Evolutionary conservation across 2,797 vertebrate species (phyloP).

Genomic region (Gorsachius magnificus): DNA sequence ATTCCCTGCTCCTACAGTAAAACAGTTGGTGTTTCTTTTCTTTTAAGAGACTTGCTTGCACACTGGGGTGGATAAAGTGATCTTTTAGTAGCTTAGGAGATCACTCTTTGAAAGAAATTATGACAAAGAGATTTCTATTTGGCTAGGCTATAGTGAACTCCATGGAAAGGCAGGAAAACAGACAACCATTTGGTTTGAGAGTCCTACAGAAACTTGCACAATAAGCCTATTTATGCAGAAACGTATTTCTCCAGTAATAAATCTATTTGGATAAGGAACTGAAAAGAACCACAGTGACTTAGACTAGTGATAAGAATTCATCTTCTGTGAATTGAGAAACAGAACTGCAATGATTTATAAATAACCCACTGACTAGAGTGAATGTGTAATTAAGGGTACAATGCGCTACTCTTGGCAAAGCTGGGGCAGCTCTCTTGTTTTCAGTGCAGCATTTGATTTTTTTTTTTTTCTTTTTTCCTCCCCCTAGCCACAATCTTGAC

Average conservation of each 20-base stretch:
- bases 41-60: neutral
- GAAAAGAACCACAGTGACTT: conserved; percentile 36
- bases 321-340: conserved; percentile 37
- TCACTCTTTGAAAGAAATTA: rapidly evolving
- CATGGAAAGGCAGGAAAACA: neutral
- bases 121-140: neutral
- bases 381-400: conserved; percentile 26
- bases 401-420: conserved; percentile 23
- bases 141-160: neutral
- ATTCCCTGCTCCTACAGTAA: neutral
- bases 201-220: conserved; percentile 15
- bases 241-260: conserved; percentile 28
- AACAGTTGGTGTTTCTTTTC: neutral
- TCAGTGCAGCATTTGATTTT: neutral
- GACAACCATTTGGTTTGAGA: neutral
- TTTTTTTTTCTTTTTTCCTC: neutral
- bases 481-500: neutral
- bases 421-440: conserved; percentile 10
- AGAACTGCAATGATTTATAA: conserved; percentile 36
- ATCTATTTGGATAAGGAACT: conserved; percentile 48
- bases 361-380: conserved; percentile 33
- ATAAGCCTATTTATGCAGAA: conserved; percentile 20
- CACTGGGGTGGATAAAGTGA: neutral
- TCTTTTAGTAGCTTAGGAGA: neutral
- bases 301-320: conserved; percentile 2